These are phyloP conservation scores for Spermophilus dauricus DNA, from an alignment of 2,113 vertebrate species.

Conservation along the genomic window DNA sequence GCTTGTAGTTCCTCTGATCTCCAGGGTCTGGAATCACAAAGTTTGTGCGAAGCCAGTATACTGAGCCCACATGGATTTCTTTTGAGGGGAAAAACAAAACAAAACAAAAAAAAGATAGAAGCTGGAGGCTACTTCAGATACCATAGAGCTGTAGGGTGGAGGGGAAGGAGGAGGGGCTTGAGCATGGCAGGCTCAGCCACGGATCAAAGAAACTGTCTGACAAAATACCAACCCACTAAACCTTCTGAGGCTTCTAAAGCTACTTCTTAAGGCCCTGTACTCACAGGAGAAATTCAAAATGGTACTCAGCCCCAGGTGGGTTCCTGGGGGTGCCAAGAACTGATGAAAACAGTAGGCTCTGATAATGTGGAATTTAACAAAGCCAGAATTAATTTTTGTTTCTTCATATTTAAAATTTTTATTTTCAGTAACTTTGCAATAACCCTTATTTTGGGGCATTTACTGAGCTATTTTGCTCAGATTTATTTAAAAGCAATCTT, in stretches of 20 bases:
- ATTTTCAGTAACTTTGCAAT: neutral
- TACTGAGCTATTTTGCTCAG: slow-evolving; percentile 8
- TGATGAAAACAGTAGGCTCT: neutral
- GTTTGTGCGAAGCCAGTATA: neutral
- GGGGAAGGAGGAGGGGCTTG: neutral
- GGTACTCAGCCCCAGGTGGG: neutral
- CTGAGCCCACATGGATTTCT: neutral
- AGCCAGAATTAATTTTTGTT: neutral
- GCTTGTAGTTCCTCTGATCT: neutral
- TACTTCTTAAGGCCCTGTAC: neutral
- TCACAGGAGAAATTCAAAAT: neutral
- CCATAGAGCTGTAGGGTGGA: neutral
- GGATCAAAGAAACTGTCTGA: slow-evolving; percentile 32
- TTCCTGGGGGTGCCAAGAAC: neutral
- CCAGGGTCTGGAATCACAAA: neutral
- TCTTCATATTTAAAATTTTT: neutral
- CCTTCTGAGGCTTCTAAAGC: neutral
- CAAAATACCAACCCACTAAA: neutral
- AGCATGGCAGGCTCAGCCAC: neutral
- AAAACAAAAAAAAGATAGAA: neutral
- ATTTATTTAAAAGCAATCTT: slow-evolving; percentile 21
- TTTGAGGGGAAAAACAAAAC: neutral
- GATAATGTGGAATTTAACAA: neutral
- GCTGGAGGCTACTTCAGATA: neutral
- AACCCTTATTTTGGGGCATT: neutral